A percentile compares a stretch with the other conserved stretches of the same genome.
Conservation (phyloP, 1,140 invertebrate species). For the Onthophagus taurus region DNA sequence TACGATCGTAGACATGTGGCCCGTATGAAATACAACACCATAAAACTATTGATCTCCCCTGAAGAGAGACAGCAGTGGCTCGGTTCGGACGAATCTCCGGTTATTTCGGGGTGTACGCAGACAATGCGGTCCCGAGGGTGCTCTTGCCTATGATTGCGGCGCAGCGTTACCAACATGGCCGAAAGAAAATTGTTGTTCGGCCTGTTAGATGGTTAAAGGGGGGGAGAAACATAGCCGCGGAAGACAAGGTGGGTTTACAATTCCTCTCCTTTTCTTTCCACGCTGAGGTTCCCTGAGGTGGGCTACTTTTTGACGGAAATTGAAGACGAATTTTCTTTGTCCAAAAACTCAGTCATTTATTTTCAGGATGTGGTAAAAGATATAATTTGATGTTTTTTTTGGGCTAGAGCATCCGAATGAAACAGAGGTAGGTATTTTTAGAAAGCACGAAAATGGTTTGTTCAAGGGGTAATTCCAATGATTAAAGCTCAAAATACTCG, state of each 20-base stretch:
- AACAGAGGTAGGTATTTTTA: neutral
- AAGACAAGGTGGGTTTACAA: too few relatives aligned
- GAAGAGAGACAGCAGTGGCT: too few relatives aligned
- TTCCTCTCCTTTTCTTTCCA: slow-evolving; percentile 15
- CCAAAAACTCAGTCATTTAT: slow-evolving; percentile 2
- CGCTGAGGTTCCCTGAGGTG: slow-evolving; percentile 3
- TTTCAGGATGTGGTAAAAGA: too few relatives aligned
- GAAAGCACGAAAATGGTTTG: neutral
- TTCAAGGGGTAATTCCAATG: neutral
- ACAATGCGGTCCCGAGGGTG: slow-evolving; percentile 21
- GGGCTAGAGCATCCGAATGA: neutral
- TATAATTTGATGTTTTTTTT: slow-evolving; percentile 2
- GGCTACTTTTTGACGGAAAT: slow-evolving; percentile 12
- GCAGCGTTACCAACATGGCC: slow-evolving; percentile 14
- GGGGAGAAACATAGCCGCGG: too few relatives aligned
- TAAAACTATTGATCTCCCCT: slow-evolving; percentile 14
- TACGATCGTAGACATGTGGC: too few relatives aligned
- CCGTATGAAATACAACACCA: slow-evolving; percentile 10
- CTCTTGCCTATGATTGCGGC: slow-evolving; percentile 23
- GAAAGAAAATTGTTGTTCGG: slow-evolving; percentile 18
- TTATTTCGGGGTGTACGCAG: slow-evolving; percentile 20
- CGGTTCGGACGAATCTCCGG: too few relatives aligned
- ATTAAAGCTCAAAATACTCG: slow-evolving; percentile 6
- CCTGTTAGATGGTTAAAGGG: neutral
- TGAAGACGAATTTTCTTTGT: slow-evolving; percentile 11